phyloP scores from a whole-genome alignment of 2,797 vertebrate species.

The Lagodon rhomboides region DNA sequence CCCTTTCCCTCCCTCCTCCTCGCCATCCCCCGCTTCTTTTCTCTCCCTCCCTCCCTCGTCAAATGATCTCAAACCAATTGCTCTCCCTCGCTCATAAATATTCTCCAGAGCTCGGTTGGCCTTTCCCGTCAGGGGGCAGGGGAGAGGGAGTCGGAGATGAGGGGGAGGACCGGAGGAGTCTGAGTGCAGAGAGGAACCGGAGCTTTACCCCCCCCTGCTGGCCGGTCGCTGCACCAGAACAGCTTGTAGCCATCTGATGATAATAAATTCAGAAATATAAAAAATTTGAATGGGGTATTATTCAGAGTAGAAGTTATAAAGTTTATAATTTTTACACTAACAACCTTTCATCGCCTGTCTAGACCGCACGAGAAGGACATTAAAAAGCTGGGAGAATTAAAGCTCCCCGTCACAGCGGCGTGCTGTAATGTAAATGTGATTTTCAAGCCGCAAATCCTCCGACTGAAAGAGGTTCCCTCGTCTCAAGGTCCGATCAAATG shows the following conservation, averaged over 20 bases:
- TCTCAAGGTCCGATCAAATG: constrained; percentile 52
- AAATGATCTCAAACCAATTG: constrained; percentile 80
- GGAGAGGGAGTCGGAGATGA: constrained; percentile 43
- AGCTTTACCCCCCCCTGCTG: constrained; percentile 70
- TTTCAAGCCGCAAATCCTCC: constrained; percentile 25
- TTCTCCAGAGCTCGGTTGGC: constrained; percentile 80
- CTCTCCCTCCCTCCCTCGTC: constrained; percentile 26
- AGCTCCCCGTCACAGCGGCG: neutral
- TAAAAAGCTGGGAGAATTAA: constrained; percentile 35
- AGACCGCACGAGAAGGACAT: neutral
- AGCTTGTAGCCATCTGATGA: constrained; percentile 11
- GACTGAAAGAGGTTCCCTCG: constrained; percentile 23
- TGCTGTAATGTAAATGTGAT: neutral
- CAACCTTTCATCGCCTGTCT: neutral
- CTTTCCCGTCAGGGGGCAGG: constrained; percentile 70
- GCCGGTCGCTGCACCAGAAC: constrained; percentile 22
- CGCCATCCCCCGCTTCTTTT: neutral
- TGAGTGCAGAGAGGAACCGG: constrained; percentile 28
- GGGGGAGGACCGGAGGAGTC: constrained; percentile 27
- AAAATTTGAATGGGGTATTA: neutral
- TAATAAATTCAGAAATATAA: neutral
- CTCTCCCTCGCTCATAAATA: constrained; percentile 77
- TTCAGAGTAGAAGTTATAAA: constrained; percentile 6
- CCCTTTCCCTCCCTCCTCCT: neutral
- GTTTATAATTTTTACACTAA: constrained; percentile 6